Conservation (phyloP, 2,888 invertebrate genomes). For the Girardia tigrina region DNA sequence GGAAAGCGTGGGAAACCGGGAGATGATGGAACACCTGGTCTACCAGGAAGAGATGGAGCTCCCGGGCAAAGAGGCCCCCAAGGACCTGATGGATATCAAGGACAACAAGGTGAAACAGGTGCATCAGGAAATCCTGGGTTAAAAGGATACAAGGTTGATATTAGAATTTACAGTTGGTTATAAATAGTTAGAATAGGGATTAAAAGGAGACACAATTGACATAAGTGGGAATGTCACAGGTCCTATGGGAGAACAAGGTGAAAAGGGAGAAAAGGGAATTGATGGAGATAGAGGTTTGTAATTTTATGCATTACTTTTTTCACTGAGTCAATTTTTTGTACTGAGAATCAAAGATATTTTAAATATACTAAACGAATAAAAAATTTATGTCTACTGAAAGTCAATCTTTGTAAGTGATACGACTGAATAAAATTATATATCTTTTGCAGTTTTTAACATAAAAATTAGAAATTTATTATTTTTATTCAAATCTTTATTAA, state of each 20-base stretch:
- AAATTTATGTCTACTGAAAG: too few relatives aligned
- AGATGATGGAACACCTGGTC: conserved; percentile 6
- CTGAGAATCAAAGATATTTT: too few relatives aligned
- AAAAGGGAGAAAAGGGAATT: not conserved
- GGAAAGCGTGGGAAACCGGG: not conserved
- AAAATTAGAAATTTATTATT: too few relatives aligned
- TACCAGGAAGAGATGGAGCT: conserved; percentile 7
- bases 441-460: too few relatives aligned
- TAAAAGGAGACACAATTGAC: conserved; percentile 10
- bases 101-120: conserved; percentile 13
- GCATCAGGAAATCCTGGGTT: conserved; percentile 15
- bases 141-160: conserved; percentile 2
- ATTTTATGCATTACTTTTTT: too few relatives aligned
- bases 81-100: conserved; percentile 26
- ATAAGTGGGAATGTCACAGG: not conserved
- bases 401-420: too few relatives aligned
- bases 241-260: not conserved
- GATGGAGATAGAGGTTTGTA: not conserved
- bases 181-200: conserved; percentile 1
- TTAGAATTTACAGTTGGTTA: not conserved
- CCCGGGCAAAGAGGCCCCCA: conserved; percentile 18
- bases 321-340: too few relatives aligned
- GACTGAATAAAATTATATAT: too few relatives aligned
- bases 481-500: too few relatives aligned
- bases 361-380: too few relatives aligned